Conservation (phyloP, 2,797 vertebrate species). For the Nannoperca australis region DNA sequence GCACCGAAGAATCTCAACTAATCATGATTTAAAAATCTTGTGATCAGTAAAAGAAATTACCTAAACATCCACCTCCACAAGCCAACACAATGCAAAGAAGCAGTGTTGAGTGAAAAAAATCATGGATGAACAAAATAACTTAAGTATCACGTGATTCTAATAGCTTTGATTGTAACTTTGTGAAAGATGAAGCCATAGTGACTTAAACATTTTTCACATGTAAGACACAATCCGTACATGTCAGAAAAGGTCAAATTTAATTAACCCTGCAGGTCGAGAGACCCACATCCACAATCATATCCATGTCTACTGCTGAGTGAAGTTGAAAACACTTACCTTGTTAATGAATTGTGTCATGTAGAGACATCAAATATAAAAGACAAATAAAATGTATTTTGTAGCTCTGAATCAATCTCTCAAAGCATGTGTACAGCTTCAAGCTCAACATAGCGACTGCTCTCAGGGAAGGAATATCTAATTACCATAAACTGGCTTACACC, state of each 20-base stretch:
- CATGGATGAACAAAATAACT: slow-evolving; percentile 1
- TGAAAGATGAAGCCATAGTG: background rate
- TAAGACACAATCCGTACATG: background rate
- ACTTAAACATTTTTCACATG: background rate
- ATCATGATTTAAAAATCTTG: slow-evolving; percentile 16
- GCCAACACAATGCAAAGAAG: background rate
- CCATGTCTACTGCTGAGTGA: background rate
- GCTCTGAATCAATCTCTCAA: background rate
- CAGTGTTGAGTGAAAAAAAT: background rate
- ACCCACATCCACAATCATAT: slow-evolving; percentile 5
- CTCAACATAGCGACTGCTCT: background rate
- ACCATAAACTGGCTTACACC: slow-evolving; percentile 18
- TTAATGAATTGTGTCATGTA: background rate
- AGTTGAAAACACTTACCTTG: too few species aligned
- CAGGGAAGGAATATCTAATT: slow-evolving; percentile 27
- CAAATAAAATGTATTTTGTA: background rate
- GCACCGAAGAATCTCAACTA: slow-evolving; percentile 39
- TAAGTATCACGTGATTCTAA: background rate
- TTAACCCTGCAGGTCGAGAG: background rate
- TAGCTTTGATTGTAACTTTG: slow-evolving; percentile 2
- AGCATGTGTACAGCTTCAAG: background rate
- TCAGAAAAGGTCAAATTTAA: slow-evolving; percentile 12
- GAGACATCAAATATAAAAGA: background rate
- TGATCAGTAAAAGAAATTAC: slow-evolving; percentile 38
- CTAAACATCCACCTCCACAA: background rate